phyloP scores from a whole-genome alignment of 2,888 invertebrate genomes.

The Drosophila neutralis region DNA sequence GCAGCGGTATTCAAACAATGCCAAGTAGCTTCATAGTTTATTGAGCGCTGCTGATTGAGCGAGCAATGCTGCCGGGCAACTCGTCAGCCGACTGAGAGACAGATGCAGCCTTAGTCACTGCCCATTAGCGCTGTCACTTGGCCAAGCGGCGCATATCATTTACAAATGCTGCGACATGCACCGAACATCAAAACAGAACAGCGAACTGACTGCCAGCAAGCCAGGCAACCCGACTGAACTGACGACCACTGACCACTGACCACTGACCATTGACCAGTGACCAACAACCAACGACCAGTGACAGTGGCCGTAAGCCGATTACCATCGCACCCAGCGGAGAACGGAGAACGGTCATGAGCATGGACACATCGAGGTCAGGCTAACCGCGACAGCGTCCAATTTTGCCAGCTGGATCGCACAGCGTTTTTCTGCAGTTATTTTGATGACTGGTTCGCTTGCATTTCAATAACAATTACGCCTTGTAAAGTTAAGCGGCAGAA shows the following conservation, averaged over 20 bases:
- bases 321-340: conserved; percentile 27
- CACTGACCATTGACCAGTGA: not conserved
- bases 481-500: conserved; percentile 68
- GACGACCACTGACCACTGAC: conserved; percentile 20
- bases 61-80: conserved; percentile 42
- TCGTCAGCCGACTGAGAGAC: conserved; percentile 28
- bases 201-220: conserved; percentile 11
- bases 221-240: conserved; percentile 3
- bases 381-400: conserved; percentile 14
- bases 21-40: conserved; percentile 69
- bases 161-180: conserved; percentile 66
- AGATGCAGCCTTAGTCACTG: conserved; percentile 28
- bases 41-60: conserved; percentile 67
- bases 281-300: conserved; percentile 3
- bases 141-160: conserved; percentile 62
- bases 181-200: conserved; percentile 55
- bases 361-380: conserved; percentile 41
- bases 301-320: conserved; percentile 50
- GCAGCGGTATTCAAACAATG: conserved; percentile 59
- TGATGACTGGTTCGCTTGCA: conserved; percentile 24
- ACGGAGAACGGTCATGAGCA: conserved; percentile 1
- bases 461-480: conserved; percentile 65
- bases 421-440: not conserved
- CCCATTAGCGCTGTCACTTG: conserved; percentile 72
- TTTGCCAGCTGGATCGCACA: conserved; percentile 22